phyloP scores from a whole-genome alignment of 2,797 vertebrate genomes.

The Periparus ater region DNA sequence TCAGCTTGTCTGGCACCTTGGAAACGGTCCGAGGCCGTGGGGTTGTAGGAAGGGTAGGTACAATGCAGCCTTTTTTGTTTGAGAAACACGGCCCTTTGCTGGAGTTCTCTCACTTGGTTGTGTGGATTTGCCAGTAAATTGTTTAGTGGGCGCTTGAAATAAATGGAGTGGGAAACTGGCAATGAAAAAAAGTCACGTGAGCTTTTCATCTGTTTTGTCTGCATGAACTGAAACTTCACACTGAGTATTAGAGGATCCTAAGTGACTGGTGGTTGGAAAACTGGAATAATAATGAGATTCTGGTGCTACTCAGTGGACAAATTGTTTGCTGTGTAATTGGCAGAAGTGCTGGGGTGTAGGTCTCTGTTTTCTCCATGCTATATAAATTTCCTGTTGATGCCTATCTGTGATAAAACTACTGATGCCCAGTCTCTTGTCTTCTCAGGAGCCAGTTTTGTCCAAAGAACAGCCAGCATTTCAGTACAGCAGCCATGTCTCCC shows the following conservation, averaged over 20 bases:
- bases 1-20: constrained; percentile 95
- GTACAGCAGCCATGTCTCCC: constrained; percentile 97
- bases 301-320: background rate
- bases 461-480: constrained; percentile 98
- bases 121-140: background rate
- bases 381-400: background rate
- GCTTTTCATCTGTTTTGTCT: background rate
- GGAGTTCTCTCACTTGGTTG: background rate
- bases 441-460: constrained; percentile 93
- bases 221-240: background rate
- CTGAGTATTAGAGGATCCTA: background rate
- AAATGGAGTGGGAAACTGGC: background rate
- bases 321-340: background rate
- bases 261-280: background rate
- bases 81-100: background rate
- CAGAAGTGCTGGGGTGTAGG: background rate
- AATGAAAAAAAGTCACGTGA: background rate
- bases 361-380: background rate
- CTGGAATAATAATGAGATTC: fast-evolving
- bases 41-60: constrained; percentile 91
- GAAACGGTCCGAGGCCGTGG: constrained; percentile 95
- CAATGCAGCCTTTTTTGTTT: background rate
- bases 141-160: background rate
- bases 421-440: background rate
- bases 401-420: background rate